A percentile compares a stretch with the other conserved stretches of the same genome.
phyloP scores from a whole-genome alignment of 92 coral and sea anemone species.

The Umimayanthus kanabou region DNA sequence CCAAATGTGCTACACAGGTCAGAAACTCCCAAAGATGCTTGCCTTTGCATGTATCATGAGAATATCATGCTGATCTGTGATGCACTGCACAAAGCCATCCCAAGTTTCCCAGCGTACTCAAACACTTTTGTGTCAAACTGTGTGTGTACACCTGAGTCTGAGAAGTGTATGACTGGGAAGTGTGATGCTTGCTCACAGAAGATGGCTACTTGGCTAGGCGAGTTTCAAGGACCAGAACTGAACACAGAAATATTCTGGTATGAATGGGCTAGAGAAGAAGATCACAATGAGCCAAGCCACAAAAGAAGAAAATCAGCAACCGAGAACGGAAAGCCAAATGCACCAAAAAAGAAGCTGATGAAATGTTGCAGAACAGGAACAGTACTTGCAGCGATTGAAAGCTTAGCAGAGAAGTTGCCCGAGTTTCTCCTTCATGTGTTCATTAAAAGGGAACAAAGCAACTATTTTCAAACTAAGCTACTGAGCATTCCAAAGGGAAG shows the following conservation, averaged over 20 bases:
- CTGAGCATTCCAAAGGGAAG: constrained; percentile 50
- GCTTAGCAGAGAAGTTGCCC: constrained; percentile 53
- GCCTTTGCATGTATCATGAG: constrained; percentile 56
- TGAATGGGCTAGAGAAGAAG: constrained; percentile 47
- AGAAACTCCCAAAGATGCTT: constrained; percentile 60
- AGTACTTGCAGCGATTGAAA: constrained; percentile 46
- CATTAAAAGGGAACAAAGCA: constrained; percentile 57
- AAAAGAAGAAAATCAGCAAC: constrained; percentile 40
- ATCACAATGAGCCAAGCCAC: constrained; percentile 49
- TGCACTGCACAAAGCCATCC: constrained; percentile 54
- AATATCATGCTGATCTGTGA: constrained; percentile 48
- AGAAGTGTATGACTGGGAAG: constrained; percentile 38
- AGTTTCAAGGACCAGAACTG: constrained; percentile 49
- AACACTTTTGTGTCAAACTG: constrained; percentile 50
- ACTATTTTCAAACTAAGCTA: constrained; percentile 51
- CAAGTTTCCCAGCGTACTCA: constrained; percentile 55
- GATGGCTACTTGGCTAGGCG: constrained; percentile 46
- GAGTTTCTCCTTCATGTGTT: constrained; percentile 54
- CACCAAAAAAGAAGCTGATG: constrained; percentile 56
- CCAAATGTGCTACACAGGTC: constrained; percentile 61
- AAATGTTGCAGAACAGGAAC: constrained; percentile 53
- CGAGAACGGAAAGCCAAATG: constrained; percentile 39
- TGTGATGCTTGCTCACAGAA: constrained; percentile 42
- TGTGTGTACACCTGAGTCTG: constrained; percentile 48
- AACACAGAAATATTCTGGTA: constrained; percentile 50